A percentile compares a stretch with the other conserved stretches of the same genome.
These are phyloP conservation scores for Dromaius novaehollandiae DNA, from an alignment of 2,113 vertebrate species.

Conservation along the genomic window DNA sequence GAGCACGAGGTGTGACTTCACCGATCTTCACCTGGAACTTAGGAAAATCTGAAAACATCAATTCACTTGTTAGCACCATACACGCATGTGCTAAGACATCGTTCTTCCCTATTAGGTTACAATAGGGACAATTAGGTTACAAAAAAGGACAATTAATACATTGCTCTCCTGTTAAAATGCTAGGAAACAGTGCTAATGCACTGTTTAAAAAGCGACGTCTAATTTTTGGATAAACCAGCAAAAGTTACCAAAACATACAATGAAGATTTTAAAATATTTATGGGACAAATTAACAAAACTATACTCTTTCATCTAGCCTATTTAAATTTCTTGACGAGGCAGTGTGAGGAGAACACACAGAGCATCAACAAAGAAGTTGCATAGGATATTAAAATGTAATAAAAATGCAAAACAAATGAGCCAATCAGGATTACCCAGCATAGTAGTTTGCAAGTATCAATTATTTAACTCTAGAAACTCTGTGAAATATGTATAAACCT, in stretches of 20 bases:
- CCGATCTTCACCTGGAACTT: neutral
- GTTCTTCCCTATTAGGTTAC: neutral
- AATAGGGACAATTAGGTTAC: neutral
- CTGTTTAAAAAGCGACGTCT: neutral
- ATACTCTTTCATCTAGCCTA: neutral
- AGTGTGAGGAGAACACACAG: neutral
- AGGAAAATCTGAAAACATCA: neutral
- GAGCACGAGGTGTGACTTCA: neutral
- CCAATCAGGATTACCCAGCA: neutral
- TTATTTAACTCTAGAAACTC: neutral
- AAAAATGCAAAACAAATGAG: slow-evolving; percentile 2
- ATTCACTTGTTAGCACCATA: neutral
- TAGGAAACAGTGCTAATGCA: neutral
- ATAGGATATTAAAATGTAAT: neutral
- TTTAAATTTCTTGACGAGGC: neutral
- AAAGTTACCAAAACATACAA: neutral
- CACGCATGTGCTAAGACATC: neutral
- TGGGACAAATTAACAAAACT: neutral
- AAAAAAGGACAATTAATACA: neutral
- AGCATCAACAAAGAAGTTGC: neutral
- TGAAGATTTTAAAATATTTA: neutral
- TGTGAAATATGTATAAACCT: neutral
- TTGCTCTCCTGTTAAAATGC: neutral
- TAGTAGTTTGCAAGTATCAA: neutral
- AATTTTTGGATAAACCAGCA: neutral